These are phyloP conservation scores for Mycetomoellerius zeteki DNA, from an alignment of 1,140 invertebrate species.

Conservation along the genomic window DNA sequence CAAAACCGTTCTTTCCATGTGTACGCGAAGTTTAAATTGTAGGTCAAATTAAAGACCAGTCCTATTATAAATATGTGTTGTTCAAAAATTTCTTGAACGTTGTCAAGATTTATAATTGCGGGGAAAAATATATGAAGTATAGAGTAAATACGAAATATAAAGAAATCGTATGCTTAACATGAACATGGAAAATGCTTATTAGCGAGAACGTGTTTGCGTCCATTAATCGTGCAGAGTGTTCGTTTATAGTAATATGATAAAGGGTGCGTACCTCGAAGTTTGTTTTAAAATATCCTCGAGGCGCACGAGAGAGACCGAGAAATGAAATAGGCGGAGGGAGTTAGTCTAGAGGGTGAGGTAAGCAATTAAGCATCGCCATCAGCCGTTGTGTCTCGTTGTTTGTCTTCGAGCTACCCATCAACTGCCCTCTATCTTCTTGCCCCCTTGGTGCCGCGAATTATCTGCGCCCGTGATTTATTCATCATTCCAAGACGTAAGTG, in stretches of 20 bases:
- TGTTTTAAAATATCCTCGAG: slow-evolving; percentile 79
- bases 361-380: slow-evolving; percentile 83
- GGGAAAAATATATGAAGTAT: too few species aligned
- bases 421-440: slow-evolving; percentile 78
- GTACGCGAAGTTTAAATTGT: not conserved
- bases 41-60: not conserved
- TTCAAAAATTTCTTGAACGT: not conserved
- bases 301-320: slow-evolving; percentile 61
- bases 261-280: slow-evolving; percentile 68
- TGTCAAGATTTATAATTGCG: slow-evolving; percentile 9
- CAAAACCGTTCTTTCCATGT: too few species aligned
- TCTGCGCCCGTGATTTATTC: slow-evolving; percentile 79
- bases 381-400: slow-evolving; percentile 83
- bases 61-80: not conserved
- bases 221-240: slow-evolving; percentile 72
- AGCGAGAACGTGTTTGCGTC: slow-evolving; percentile 32
- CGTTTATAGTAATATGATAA: slow-evolving; percentile 79
- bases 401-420: slow-evolving; percentile 82
- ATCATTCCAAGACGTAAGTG: slow-evolving; percentile 76
- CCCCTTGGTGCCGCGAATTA: slow-evolving; percentile 64
- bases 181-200: slow-evolving; percentile 40
- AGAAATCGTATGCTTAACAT: slow-evolving; percentile 13
- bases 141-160: slow-evolving; percentile 22
- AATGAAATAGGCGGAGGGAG: slow-evolving; percentile 60
- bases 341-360: slow-evolving; percentile 66